These are phyloP conservation scores for Balaeniceps rex DNA, from an alignment of 2,113 vertebrate genomes.

Conservation along the genomic window DNA sequence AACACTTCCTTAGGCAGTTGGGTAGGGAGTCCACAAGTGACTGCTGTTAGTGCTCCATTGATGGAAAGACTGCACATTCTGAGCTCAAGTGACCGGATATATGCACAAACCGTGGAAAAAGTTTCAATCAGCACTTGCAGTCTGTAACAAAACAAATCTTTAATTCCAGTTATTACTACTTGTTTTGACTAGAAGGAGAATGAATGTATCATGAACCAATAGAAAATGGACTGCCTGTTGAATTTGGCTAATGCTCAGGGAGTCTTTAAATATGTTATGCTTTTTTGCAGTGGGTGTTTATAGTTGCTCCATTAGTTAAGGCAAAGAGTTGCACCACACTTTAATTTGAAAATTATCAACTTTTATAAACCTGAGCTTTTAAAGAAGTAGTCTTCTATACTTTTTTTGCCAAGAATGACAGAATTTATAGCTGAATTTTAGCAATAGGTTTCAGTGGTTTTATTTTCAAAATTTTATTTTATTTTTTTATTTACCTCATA, in stretches of 20 bases:
- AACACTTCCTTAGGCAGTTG: background rate
- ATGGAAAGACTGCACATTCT: background rate
- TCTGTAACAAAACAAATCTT: background rate
- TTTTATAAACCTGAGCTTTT: background rate
- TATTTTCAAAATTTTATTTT: background rate
- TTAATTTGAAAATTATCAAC: background rate
- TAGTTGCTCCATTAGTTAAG: background rate
- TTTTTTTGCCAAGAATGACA: background rate
- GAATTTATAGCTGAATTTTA: background rate
- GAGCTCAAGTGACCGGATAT: background rate
- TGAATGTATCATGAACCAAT: background rate
- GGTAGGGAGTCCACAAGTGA: background rate
- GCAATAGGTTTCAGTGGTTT: background rate
- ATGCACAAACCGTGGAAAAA: background rate
- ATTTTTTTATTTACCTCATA: background rate
- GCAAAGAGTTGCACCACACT: background rate
- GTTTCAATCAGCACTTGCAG: background rate
- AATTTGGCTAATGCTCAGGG: background rate
- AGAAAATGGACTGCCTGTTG: background rate
- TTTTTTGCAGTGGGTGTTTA: background rate
- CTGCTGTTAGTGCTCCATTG: background rate
- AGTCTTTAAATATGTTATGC: background rate
- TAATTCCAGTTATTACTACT: background rate
- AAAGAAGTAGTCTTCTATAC: background rate
- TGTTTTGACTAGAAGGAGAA: background rate